Conservation (phyloP, 2,113 vertebrate species). For the Rhinopomastus cyanomelas region DNA sequence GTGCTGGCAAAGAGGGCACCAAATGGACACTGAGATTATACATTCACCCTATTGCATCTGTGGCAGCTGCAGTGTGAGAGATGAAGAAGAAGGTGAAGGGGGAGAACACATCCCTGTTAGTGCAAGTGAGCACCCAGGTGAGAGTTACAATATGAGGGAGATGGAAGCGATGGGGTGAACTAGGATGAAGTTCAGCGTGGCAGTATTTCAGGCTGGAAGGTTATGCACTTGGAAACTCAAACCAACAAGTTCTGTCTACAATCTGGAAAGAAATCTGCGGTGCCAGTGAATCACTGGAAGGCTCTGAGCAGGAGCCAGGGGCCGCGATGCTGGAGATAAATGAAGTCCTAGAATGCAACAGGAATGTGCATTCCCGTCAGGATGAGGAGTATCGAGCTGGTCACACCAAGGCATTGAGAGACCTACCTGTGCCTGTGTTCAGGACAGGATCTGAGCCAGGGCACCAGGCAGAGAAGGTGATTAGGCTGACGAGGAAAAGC, state of each 20-base stretch:
- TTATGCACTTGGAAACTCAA: neutral
- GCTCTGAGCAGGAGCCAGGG: neutral
- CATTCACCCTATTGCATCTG: neutral
- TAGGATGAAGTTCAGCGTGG: rapidly evolving
- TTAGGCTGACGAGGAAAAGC: neutral
- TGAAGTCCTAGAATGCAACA: neutral
- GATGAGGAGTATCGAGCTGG: neutral
- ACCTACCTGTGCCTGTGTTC: neutral
- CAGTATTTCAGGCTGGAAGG: neutral
- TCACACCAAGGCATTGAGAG: neutral
- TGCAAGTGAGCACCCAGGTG: neutral
- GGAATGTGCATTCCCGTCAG: neutral
- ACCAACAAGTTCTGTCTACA: neutral
- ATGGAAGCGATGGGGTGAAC: neutral
- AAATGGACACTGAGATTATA: neutral
- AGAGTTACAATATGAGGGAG: neutral
- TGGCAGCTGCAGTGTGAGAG: neutral
- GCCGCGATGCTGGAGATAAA: neutral
- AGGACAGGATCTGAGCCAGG: neutral
- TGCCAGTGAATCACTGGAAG: slow-evolving; percentile 4
- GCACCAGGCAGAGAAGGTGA: neutral
- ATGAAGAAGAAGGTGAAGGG: neutral
- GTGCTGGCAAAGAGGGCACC: neutral
- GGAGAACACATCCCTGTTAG: neutral
- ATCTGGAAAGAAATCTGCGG: neutral